A percentile compares a stretch with the other conserved stretches of the same genome.
Evolutionary conservation across 2,113 vertebrate genomes (phyloP).

Genomic region (Notothenia coriiceps): DNA sequence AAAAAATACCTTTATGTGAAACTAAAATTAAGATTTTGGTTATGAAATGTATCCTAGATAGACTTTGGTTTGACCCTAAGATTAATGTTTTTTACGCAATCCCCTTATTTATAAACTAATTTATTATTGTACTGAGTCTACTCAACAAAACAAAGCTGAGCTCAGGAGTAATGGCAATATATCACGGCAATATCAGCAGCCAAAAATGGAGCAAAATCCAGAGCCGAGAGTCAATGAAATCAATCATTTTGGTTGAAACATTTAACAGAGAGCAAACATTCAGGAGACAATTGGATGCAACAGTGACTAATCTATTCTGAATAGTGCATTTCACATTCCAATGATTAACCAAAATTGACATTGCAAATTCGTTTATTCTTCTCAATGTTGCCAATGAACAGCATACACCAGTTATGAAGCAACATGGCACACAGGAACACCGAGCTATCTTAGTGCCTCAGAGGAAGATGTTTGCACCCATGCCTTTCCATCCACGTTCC

Average conservation of each 20-base stretch:
- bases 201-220: constrained; percentile 32
- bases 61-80: neutral
- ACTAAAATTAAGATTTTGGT: neutral
- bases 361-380: neutral
- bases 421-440: neutral
- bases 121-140: neutral
- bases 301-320: neutral
- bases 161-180: constrained; percentile 1
- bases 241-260: constrained; percentile 72
- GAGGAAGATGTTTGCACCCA: neutral
- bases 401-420: too few species aligned
- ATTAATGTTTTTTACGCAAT: neutral
- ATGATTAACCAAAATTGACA: neutral
- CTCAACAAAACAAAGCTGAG: neutral
- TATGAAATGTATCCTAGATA: neutral
- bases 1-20: neutral
- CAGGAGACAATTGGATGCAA: constrained; percentile 44
- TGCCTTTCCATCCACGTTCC: neutral
- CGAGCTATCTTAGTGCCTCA: neutral
- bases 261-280: constrained; percentile 70
- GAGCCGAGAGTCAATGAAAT: constrained; percentile 55
- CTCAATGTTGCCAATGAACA: neutral
- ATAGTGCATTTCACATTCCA: neutral
- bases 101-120: neutral
- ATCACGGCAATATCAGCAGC: constrained; percentile 1